Conservation (phyloP, 2,888 invertebrate genomes). For the Arenicola marina region DNA sequence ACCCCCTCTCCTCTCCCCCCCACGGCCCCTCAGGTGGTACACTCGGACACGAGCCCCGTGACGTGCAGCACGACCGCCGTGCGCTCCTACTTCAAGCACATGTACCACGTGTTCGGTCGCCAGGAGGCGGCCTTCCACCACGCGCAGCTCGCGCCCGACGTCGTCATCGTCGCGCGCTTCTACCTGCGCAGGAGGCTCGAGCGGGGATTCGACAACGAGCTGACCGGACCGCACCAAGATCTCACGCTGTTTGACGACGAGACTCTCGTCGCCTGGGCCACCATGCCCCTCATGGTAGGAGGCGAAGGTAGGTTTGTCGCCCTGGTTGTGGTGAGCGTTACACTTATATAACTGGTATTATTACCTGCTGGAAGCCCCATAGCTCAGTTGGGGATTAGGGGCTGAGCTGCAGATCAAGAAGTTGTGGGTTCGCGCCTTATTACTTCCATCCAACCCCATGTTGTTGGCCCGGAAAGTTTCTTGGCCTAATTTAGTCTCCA, state of each 20-base stretch:
- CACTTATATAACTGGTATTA: too few species aligned
- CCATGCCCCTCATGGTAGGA: constrained; percentile 35
- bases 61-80: constrained; percentile 55
- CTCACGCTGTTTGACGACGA: constrained; percentile 39
- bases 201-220: background rate
- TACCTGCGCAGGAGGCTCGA: constrained; percentile 43
- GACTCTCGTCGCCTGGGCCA: constrained; percentile 53
- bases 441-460: too few species aligned
- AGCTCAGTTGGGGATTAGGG: too few species aligned
- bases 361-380: too few species aligned
- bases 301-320: too few species aligned
- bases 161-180: constrained; percentile 51
- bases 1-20: too few species aligned
- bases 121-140: constrained; percentile 55
- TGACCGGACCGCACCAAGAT: constrained; percentile 35
- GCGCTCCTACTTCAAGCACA: constrained; percentile 50
- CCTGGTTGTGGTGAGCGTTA: too few species aligned
- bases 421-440: too few species aligned
- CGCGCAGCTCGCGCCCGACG: constrained; percentile 49
- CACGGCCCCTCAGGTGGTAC: constrained; percentile 39
- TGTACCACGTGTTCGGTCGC: constrained; percentile 58
- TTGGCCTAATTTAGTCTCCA: too few species aligned
- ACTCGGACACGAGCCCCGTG: constrained; percentile 52
- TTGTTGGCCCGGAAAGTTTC: too few species aligned
- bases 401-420: too few species aligned